Evolutionary conservation across 2,797 vertebrate species (phyloP), one percentile per base, ranked within the genome.

Genomic region (Morelia viridis): DNA sequence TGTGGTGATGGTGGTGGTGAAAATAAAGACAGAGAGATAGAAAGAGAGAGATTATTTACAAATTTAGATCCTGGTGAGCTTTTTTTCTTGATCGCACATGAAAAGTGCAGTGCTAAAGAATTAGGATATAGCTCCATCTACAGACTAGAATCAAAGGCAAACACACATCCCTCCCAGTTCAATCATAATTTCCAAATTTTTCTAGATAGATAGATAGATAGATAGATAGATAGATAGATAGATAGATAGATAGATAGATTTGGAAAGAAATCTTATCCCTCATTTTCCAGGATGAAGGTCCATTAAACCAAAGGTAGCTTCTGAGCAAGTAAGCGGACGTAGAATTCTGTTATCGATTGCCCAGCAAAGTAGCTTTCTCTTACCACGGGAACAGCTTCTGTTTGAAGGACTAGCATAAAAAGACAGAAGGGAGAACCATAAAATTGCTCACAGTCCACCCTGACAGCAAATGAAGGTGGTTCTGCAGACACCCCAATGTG

Each of bases 111-210:
- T 19, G 8, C 5, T 85, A 60, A 93, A 90, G 0, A 41, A 10
- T 96, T 95, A 93, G 94, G 97, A 90, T 96, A 96, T 93, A 95
- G 97, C 97, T 96, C 97, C 97, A 97, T 94, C 97, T 98, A 97
- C 96, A 97, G 97, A 90, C 94, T 0, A 0, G 88, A 76, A 91
- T 80, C 93, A n/a, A 95, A 88, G 94, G 46, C 26, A n/a, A 5
- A n/a, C 35, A 84, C 1, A 2, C 5, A 50, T 41, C 90, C 4
- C 60, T 61, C 64, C 24, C n/a, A 0, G 0, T 24, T 26, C 19
- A 31, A n/a, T 53, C 41, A 19, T 22, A 76, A 41, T 41, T 76
- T 35, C 19, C 35, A 76, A 76, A 41, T 53, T 1, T 53, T 9
- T 53, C 50, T 53, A 35, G 35, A 35, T 35, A 35, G 35, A 35